These are phyloP conservation scores for Scaptomyza hsui DNA, from an alignment of 1,140 invertebrate genomes.

Conservation along the genomic window DNA sequence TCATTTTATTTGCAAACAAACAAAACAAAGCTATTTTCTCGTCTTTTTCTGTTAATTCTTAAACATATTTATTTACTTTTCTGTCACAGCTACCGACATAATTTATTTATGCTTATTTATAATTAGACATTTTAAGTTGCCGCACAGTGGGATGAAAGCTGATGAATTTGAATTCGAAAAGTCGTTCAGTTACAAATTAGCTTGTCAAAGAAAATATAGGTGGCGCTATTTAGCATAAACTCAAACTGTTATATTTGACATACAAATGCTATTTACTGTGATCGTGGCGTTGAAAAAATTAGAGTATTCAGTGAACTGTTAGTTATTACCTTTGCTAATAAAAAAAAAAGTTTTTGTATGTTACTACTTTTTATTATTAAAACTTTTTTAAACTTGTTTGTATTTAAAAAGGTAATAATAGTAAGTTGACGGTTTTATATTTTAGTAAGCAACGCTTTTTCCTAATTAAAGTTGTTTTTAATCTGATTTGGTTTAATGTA, in stretches of 20 bases:
- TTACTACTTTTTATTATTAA: too few species aligned
- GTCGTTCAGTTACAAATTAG: background rate
- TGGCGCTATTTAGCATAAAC: slow-evolving; percentile 19
- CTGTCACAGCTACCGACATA: slow-evolving; percentile 17
- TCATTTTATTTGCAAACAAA: slow-evolving; percentile 62
- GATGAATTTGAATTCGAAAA: background rate
- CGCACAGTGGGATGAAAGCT: slow-evolving; percentile 32
- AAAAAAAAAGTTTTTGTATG: too few species aligned
- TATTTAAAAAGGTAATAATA: too few species aligned
- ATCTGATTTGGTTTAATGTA: background rate
- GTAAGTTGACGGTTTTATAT: too few species aligned
- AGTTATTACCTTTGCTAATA: too few species aligned
- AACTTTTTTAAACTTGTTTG: background rate
- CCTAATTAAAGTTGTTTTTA: too few species aligned
- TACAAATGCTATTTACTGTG: background rate
- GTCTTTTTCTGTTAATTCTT: slow-evolving; percentile 19
- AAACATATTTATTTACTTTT: slow-evolving; percentile 10
- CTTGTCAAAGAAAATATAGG: background rate
- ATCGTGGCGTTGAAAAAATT: too few species aligned
- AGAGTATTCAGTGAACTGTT: background rate
- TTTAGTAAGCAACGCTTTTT: too few species aligned
- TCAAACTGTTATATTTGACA: background rate
- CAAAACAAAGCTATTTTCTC: slow-evolving; percentile 45
- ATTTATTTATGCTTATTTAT: slow-evolving; percentile 34
- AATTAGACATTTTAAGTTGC: slow-evolving; percentile 24